These are phyloP conservation scores for Microctonus hyperodae DNA, from an alignment of 2,888 invertebrate genomes.

Conservation along the genomic window DNA sequence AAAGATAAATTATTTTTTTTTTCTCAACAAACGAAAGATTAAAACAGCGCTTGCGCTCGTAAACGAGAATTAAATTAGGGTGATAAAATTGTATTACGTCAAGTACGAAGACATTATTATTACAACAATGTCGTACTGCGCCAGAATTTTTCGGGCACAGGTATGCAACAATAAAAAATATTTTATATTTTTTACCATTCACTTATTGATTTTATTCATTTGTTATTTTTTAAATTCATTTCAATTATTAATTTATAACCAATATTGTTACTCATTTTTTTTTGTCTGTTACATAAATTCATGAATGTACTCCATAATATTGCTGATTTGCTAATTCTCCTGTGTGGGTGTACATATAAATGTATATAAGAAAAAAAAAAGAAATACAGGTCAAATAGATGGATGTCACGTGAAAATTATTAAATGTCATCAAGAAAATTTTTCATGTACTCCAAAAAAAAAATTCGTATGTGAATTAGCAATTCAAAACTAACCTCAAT, in stretches of 20 bases:
- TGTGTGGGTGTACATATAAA: no score
- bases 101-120: slow-evolving; percentile 24
- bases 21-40: neutral
- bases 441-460: neutral
- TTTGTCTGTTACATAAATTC: neutral
- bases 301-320: neutral
- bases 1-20: slow-evolving; percentile 11
- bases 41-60: slow-evolving; percentile 34
- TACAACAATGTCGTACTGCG: slow-evolving; percentile 77
- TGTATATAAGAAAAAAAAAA: neutral
- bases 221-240: no score
- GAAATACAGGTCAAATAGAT: neutral
- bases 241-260: no score
- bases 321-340: neutral
- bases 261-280: no score
- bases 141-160: slow-evolving; percentile 80
- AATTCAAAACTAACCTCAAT: neutral
- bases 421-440: neutral
- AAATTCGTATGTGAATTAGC: neutral
- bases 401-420: neutral
- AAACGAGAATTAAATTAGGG: no score
- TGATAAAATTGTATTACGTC: slow-evolving; percentile 5
- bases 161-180: slow-evolving; percentile 62
- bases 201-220: no score
- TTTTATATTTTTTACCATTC: neutral